Evolutionary conservation across 2,113 vertebrate genomes (phyloP), one percentile per base, ranked within the genome.

Genomic region (Caloenas nicobarica): DNA sequence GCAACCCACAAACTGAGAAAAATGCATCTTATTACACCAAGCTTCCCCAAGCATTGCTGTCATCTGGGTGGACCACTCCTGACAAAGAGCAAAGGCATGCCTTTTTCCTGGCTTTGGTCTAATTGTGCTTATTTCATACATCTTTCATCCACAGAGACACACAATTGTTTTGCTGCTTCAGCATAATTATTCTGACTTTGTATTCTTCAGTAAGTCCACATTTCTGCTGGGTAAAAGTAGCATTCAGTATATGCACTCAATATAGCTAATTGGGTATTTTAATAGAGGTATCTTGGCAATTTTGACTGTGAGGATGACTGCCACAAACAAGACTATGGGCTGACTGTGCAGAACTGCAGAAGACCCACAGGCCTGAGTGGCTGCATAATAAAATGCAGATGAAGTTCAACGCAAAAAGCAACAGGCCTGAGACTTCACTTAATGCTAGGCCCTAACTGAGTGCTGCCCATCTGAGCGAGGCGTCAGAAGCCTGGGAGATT

Each of bases 21-120:
- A 88, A 87, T 25, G 24, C 21, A 17, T 73, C 58, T 82, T 25
- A 34, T 72, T 69, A 56, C 69, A 74, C 38, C 13, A 57, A 93
- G 83, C 69, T 84, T 90, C 36, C 86, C 77, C 82, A 88, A 64
- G 82, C 4, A 0, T 4, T 61, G 68, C 71, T 93, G 85, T 60
- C 77, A 81, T 84, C 72, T 68, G 76, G 69, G 88, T 13, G 65
- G 83, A 86, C 29, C 51, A 7, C 82, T 94, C 73, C 61, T 78
- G 74, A 86, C 7, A 0, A 83, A 73, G 24, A 93, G 68, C 56
- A 38, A 56, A 88, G 76, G 38, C 82, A 92, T 31, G 83, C 17
- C 38, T 57, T 90, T 94, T 94, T 88, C 72, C 92, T 60, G n/a
- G 31, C 26, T 95, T 94, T 51, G 71, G 48, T 81, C 69, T 94